phyloP scores from a whole-genome alignment of 2,113 vertebrate species.

The Microcebus ravelobensis region DNA sequence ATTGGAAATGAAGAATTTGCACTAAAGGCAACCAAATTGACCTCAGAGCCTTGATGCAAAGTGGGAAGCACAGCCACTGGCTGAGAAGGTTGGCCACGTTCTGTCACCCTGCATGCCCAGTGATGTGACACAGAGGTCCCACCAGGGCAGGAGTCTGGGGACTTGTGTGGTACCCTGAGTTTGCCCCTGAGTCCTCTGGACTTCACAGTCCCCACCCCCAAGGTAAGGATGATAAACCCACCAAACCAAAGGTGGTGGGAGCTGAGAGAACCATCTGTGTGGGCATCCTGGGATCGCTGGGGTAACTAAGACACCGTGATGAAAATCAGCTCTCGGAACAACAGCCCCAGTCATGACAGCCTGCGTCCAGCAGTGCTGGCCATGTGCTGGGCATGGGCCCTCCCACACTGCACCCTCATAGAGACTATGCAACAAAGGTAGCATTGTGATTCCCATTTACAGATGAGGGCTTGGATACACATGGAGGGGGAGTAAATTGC shows the following conservation, averaged over 20 bases:
- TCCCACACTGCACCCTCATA: not conserved
- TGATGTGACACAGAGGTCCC: not conserved
- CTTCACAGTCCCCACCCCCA: not conserved
- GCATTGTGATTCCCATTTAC: not conserved
- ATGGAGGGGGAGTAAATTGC: not conserved
- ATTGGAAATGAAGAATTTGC: not conserved
- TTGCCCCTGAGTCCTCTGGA: not conserved
- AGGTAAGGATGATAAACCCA: not conserved
- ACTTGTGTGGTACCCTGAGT: not conserved
- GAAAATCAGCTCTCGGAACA: not conserved
- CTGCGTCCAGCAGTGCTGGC: not conserved
- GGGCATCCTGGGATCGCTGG: not conserved
- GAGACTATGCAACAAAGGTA: not conserved
- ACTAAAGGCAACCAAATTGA: not conserved
- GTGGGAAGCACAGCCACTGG: not conserved
- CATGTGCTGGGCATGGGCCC: not conserved
- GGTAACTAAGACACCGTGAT: rapidly evolving
- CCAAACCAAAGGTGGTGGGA: not conserved
- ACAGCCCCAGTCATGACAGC: not conserved
- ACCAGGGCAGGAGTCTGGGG: not conserved
- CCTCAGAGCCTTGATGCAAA: not conserved
- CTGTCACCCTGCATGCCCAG: not conserved
- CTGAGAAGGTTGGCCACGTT: not conserved
- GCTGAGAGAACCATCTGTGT: not conserved
- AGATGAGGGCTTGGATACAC: not conserved